Conservation (phyloP, 2,113 vertebrate species). For the Zapus hudsonius region DNA sequence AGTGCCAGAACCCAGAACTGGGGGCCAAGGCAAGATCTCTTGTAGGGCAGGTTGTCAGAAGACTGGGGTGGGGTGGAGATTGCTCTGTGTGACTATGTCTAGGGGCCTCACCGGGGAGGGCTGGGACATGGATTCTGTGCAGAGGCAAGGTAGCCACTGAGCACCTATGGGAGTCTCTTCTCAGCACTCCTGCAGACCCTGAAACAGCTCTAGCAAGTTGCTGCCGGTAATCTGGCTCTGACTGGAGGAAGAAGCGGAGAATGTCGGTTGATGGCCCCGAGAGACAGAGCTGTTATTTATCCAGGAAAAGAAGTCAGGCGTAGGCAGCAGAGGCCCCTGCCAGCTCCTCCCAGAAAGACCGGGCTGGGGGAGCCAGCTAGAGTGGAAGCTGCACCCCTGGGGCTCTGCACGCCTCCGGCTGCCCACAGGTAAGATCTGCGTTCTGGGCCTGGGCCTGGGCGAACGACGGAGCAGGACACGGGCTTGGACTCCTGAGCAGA, state of each 20-base stretch:
- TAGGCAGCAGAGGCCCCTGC: slow-evolving; percentile 65
- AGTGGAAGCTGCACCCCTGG: slow-evolving; percentile 41
- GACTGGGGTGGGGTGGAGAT: no score
- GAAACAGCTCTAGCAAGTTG: neutral
- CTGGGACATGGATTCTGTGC: no score
- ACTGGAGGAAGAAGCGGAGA: slow-evolving; percentile 70
- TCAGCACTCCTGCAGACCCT: neutral
- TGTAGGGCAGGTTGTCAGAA: neutral
- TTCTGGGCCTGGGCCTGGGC: no score
- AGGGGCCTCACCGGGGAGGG: neutral
- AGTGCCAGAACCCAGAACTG: neutral
- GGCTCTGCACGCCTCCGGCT: neutral
- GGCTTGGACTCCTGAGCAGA: neutral
- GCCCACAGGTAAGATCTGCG: slow-evolving; percentile 57
- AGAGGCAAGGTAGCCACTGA: neutral
- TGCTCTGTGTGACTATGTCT: neutral
- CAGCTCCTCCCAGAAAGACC: slow-evolving; percentile 75
- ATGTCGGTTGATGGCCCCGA: slow-evolving; percentile 25
- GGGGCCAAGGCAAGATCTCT: neutral
- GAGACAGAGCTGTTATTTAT: slow-evolving; percentile 76
- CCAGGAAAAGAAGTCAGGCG: slow-evolving; percentile 73
- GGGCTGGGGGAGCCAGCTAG: slow-evolving; percentile 24
- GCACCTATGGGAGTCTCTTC: neutral
- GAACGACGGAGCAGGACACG: rapidly evolving
- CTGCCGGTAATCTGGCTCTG: slow-evolving; percentile 47